phyloP scores from a whole-genome alignment of 2,113 vertebrate genomes.

The Sitta europaea region DNA sequence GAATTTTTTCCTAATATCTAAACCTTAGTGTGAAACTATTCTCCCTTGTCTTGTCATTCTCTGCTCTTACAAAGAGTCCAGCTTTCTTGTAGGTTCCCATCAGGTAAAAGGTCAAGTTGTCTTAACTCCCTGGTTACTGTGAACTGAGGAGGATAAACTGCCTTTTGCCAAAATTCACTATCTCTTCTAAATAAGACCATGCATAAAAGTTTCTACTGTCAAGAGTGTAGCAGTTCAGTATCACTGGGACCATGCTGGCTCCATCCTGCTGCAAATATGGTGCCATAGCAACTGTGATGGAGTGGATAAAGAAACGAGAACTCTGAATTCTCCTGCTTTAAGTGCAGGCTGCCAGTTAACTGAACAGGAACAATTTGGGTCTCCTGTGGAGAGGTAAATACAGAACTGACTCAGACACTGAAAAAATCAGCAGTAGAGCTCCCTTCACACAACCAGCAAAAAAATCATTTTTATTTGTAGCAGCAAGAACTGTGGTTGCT shows the following conservation, averaged over 20 bases:
- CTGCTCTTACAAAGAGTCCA: not conserved
- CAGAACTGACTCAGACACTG: not conserved
- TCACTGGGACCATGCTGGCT: not conserved
- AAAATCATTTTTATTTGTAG: not conserved
- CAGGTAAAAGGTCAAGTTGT: not conserved
- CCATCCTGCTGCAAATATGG: not conserved
- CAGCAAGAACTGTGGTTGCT: not conserved
- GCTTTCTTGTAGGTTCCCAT: not conserved
- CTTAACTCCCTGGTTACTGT: not conserved
- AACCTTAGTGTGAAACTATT: not conserved
- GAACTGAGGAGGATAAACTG: not conserved
- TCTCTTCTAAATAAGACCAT: not conserved
- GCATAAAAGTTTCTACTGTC: not conserved
- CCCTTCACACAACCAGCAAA: not conserved
- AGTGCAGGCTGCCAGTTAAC: not conserved
- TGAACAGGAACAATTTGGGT: not conserved
- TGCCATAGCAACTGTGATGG: not conserved
- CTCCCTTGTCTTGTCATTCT: not conserved
- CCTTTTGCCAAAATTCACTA: not conserved
- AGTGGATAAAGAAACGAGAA: not conserved
- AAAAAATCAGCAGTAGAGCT: not conserved
- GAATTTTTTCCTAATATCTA: not conserved
- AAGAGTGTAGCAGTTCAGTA: not conserved
- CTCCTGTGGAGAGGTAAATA: not conserved
- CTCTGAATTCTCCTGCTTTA: not conserved